phyloP scores from a whole-genome alignment of 2,113 vertebrate genomes.

The Myotis brandtii region DNA sequence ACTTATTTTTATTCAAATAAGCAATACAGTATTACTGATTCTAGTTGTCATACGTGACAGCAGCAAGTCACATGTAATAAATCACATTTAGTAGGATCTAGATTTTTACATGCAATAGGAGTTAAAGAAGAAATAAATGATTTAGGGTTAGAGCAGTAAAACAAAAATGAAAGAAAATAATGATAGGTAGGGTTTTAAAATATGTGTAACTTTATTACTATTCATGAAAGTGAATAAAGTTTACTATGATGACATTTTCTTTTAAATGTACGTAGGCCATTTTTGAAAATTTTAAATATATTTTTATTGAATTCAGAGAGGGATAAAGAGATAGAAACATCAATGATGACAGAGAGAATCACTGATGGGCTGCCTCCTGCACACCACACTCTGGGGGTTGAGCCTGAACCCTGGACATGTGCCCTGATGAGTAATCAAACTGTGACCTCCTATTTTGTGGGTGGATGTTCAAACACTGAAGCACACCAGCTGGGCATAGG shows the following conservation, averaged over 20 bases:
- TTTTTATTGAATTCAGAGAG: no score
- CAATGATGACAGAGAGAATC: no score
- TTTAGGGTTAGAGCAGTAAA: not conserved
- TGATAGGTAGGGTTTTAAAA: not conserved
- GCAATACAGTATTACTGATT: not conserved
- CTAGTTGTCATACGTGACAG: not conserved
- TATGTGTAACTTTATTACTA: not conserved
- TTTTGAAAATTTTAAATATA: not conserved
- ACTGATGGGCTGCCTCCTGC: no score
- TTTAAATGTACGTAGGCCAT: not conserved
- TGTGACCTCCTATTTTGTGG: no score
- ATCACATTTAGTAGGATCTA: not conserved
- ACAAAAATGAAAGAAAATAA: not conserved
- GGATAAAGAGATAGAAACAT: no score
- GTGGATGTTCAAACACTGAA: no score
- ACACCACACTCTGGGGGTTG: no score
- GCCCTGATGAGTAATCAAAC: no score
- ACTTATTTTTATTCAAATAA: not conserved
- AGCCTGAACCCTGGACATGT: no score
- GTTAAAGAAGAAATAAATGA: not conserved
- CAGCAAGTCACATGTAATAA: not conserved
- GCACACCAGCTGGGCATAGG: not conserved
- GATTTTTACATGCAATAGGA: not conserved
- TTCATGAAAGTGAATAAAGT: not conserved
- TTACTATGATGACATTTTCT: not conserved